phyloP scores from a whole-genome alignment of 2,888 invertebrate species.

The Lissonota sp. region DNA sequence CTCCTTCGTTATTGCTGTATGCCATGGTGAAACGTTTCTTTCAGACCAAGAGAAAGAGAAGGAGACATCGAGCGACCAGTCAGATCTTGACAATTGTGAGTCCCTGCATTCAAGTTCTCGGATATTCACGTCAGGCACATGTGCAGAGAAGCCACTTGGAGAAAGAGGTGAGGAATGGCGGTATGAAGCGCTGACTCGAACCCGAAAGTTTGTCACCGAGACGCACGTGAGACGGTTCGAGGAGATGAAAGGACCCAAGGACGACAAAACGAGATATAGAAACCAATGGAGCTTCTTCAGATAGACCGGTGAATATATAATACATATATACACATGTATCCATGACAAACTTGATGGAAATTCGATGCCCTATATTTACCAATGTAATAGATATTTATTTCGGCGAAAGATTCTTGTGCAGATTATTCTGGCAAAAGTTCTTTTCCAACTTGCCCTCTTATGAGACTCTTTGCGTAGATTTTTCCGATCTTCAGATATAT shows the following conservation, averaged over 20 bases:
- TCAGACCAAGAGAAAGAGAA: background rate
- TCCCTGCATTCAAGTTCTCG: constrained; percentile 22
- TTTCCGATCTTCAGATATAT: too few relatives aligned
- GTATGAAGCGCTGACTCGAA: constrained; percentile 44
- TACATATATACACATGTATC: constrained; percentile 13
- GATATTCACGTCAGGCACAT: constrained; percentile 27
- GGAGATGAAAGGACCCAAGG: constrained; percentile 30
- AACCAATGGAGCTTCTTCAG: constrained; percentile 24
- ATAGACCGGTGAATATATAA: too few relatives aligned
- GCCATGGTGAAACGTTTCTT: constrained; percentile 8
- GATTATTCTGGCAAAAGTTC: too few relatives aligned
- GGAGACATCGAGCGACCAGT: constrained; percentile 1
- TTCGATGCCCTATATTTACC: too few relatives aligned
- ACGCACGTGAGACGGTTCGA: background rate
- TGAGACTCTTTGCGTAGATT: too few relatives aligned
- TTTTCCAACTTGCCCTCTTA: too few relatives aligned
- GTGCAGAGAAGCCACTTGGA: constrained; percentile 30
- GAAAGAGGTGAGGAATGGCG: constrained; percentile 15
- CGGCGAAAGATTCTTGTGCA: too few relatives aligned
- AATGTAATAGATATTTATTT: too few relatives aligned
- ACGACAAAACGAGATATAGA: constrained; percentile 28
- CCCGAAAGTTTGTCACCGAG: constrained; percentile 45
- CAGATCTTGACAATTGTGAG: constrained; percentile 41
- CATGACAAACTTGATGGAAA: background rate
- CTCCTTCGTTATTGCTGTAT: background rate